Percentiles rank a stretch among this genome's conserved stretches.
Evolutionary conservation across 2,113 vertebrate genomes (phyloP).

Genomic region (Poeciliopsis retropinna): DNA sequence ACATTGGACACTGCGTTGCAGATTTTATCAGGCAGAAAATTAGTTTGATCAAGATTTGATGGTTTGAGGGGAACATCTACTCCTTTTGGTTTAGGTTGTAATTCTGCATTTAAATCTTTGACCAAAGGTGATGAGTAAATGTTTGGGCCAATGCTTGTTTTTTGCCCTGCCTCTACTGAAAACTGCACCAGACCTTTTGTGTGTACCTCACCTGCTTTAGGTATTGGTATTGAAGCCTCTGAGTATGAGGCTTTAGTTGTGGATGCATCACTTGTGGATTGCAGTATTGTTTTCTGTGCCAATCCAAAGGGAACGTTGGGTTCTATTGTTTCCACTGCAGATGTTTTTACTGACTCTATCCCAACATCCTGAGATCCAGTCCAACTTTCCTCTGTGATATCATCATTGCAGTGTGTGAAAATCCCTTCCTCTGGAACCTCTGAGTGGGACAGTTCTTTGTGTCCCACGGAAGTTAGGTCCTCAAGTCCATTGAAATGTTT

Average conservation of each 20-base stretch:
- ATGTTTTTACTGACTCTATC: slow-evolving; percentile 49
- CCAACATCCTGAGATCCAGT: slow-evolving; percentile 47
- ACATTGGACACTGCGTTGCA: not conserved
- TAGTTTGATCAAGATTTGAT: slow-evolving; percentile 19
- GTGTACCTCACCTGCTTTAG: slow-evolving; percentile 71
- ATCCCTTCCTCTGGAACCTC: slow-evolving; percentile 34
- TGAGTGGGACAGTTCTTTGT: slow-evolving; percentile 30
- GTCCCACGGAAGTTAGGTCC: slow-evolving; percentile 11
- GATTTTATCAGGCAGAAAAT: not conserved
- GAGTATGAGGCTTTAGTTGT: slow-evolving; percentile 62
- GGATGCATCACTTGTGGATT: slow-evolving; percentile 58
- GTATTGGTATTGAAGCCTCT: slow-evolving; percentile 64
- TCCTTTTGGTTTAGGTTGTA: slow-evolving; percentile 26
- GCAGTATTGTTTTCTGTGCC: slow-evolving; percentile 61
- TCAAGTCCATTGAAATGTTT: slow-evolving; percentile 43
- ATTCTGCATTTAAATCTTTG: slow-evolving; percentile 47
- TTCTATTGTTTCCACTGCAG: slow-evolving; percentile 55
- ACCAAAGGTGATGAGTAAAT: slow-evolving; percentile 31
- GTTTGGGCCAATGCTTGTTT: slow-evolving; percentile 34
- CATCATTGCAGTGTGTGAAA: slow-evolving; percentile 34
- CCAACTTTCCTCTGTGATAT: slow-evolving; percentile 35
- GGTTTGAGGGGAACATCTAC: slow-evolving; percentile 14
- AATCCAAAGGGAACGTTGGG: slow-evolving; percentile 52
- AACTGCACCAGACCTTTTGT: slow-evolving; percentile 48
- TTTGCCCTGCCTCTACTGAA: slow-evolving; percentile 39